A percentile compares a stretch with the other conserved stretches of the same genome.
These are phyloP conservation scores for Xiphydria camelus DNA, from an alignment of 2,888 invertebrate species.

Conservation along the genomic window DNA sequence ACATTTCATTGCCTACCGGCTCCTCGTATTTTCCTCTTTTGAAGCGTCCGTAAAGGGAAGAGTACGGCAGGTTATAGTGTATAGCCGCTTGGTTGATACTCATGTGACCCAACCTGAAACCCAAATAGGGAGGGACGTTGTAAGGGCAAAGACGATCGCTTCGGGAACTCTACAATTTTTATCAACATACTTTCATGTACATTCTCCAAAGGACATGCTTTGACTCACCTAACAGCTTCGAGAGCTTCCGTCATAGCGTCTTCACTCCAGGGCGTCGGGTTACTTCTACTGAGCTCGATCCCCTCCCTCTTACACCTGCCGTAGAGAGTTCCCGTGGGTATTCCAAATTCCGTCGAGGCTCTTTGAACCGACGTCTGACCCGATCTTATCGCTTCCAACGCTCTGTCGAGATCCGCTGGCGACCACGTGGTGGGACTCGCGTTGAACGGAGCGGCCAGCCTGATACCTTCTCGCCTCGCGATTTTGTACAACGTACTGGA, in stretches of 20 bases:
- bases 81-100: slow-evolving; percentile 92
- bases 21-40: slow-evolving; percentile 82
- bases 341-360: slow-evolving; percentile 84
- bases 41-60: slow-evolving; percentile 85
- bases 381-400: slow-evolving; percentile 78
- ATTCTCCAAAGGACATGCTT: not conserved
- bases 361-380: slow-evolving; percentile 84
- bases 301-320: slow-evolving; percentile 89
- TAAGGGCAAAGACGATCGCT: not conserved
- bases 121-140: slow-evolving; percentile 3
- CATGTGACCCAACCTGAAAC: slow-evolving; percentile 82
- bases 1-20: slow-evolving; percentile 51
- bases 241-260: slow-evolving; percentile 90
- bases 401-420: slow-evolving; percentile 80
- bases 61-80: slow-evolving; percentile 88
- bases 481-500: slow-evolving; percentile 91
- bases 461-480: slow-evolving; percentile 85
- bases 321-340: slow-evolving; percentile 86
- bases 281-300: slow-evolving; percentile 84
- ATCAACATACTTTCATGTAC: not conserved
- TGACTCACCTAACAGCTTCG: slow-evolving; percentile 78
- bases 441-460: slow-evolving; percentile 87
- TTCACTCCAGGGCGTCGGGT: slow-evolving; percentile 94
- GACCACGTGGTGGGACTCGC: slow-evolving; percentile 89
- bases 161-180: too few relatives aligned